Percentiles rank a stretch among this genome's conserved stretches.
phyloP scores from a whole-genome alignment of 2,113 vertebrate genomes.

The Deroptyus accipitrinus region DNA sequence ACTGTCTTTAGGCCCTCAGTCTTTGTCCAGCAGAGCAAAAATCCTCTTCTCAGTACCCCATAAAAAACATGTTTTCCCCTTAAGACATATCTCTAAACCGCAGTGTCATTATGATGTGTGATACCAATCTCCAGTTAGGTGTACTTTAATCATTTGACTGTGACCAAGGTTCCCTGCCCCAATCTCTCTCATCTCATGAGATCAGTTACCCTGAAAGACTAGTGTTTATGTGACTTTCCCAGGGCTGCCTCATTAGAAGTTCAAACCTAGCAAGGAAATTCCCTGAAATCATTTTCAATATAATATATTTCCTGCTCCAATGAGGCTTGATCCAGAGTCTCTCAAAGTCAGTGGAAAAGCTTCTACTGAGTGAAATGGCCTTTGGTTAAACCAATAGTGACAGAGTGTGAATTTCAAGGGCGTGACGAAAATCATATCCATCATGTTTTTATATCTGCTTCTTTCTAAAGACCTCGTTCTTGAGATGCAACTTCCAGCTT shows the following conservation, averaged over 20 bases:
- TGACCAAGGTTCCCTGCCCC: background rate
- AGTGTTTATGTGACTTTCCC: background rate
- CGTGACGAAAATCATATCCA: background rate
- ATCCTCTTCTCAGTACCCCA: background rate
- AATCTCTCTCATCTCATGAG: background rate
- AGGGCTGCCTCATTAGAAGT: background rate
- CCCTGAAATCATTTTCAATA: background rate
- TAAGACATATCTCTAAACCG: background rate
- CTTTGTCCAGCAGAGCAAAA: background rate
- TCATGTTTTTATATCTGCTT: background rate
- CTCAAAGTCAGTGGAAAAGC: background rate
- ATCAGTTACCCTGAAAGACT: background rate
- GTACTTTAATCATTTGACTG: background rate
- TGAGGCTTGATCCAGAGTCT: background rate
- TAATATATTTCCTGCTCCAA: background rate
- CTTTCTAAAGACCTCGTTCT: background rate
- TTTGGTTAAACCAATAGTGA: background rate
- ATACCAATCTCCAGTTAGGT: background rate
- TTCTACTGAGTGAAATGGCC: background rate
- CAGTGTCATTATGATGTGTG: background rate
- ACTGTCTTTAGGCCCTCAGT: background rate
- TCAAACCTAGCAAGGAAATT: background rate
- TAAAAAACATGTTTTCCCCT: background rate
- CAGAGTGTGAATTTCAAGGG: background rate
- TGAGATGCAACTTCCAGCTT: background rate